Evolutionary conservation across 2,888 invertebrate genomes (phyloP).

Genomic region (Cantharis rustica): DNA sequence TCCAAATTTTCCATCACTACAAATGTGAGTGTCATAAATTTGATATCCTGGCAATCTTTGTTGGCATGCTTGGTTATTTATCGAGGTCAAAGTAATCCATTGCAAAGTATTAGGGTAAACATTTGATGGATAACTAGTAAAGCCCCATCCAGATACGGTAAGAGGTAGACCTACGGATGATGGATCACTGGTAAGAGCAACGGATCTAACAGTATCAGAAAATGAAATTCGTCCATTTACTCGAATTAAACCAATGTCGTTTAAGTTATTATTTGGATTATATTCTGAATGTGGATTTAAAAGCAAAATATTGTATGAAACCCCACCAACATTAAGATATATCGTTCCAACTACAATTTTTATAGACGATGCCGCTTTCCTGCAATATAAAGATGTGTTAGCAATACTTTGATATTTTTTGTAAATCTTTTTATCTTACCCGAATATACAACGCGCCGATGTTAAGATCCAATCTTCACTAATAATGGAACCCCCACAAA

Average conservation of each 20-base stretch:
- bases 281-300: not conserved
- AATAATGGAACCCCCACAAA: not conserved
- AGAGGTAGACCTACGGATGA: conserved; percentile 2
- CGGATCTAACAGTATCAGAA: not conserved
- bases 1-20: conserved; percentile 62
- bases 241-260: not conserved
- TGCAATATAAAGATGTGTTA: not conserved
- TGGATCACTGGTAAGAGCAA: not conserved
- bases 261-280: not conserved
- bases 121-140: conserved; percentile 59
- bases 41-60: conserved; percentile 34
- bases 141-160: conserved; percentile 31
- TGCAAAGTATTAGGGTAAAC: conserved; percentile 55
- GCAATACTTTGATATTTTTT: not conserved
- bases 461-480: not conserved
- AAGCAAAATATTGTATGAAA: conserved; percentile 49
- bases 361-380: not conserved
- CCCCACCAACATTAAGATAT: conserved; percentile 55
- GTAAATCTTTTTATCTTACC: not conserved
- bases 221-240: not conserved
- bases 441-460: not conserved
- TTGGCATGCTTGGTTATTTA: conserved; percentile 22
- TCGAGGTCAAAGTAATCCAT: not conserved
- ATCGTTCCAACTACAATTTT: conserved; percentile 59
- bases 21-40: conserved; percentile 60